A percentile compares a stretch with the other conserved stretches of the same genome.
phyloP scores from a whole-genome alignment of 2,888 invertebrate species.

The Artemia sinica region DNA sequence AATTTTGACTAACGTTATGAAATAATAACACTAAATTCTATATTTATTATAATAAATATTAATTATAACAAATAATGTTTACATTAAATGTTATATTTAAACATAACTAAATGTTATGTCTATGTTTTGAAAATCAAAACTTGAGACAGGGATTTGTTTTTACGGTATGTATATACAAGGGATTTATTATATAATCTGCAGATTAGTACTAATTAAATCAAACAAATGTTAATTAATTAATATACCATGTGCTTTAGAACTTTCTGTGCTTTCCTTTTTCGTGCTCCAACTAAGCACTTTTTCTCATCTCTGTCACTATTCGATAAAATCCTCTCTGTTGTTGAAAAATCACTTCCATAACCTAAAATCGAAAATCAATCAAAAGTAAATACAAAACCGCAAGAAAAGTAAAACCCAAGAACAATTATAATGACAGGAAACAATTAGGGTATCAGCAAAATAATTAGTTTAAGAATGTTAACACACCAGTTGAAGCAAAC shows the following conservation, averaged over 20 bases:
- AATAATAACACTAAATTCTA: no score
- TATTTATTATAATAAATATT: no score
- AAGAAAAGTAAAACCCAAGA: neutral
- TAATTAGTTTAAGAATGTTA: no score
- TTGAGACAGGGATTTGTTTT: neutral
- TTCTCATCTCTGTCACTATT: neutral
- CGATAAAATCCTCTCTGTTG: neutral
- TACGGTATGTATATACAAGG: neutral
- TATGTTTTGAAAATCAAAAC: no score
- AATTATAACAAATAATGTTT: no score
- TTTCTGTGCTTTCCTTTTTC: constrained; percentile 21
- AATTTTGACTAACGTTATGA: no score
- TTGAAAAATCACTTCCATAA: neutral
- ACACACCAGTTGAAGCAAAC: no score
- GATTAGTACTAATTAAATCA: neutral
- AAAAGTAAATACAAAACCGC: no score
- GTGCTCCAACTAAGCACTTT: constrained; percentile 19
- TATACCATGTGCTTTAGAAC: constrained; percentile 23
- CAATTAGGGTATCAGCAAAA: neutral
- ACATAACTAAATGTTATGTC: no score
- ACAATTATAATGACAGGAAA: neutral
- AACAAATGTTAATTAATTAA: neutral
- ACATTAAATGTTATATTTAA: no score
- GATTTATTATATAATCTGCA: constrained; percentile 23
- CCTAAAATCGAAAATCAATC: neutral